A percentile compares a stretch with the other conserved stretches of the same genome.
Evolutionary conservation across 2,888 invertebrate species (phyloP).

Genomic region (Apotomis turbidana): DNA sequence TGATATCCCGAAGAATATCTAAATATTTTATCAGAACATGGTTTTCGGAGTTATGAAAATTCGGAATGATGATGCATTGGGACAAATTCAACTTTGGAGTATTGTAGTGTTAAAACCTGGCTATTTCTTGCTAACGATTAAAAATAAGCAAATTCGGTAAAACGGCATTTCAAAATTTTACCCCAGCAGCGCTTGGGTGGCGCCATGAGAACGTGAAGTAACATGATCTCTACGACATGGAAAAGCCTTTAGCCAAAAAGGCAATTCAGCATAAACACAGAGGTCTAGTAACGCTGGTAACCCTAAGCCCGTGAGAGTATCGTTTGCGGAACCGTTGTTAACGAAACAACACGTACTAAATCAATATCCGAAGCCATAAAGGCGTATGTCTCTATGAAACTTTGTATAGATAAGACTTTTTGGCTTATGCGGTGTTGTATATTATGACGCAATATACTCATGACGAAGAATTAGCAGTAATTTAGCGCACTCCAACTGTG

Average conservation of each 20-base stretch:
- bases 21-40: too few relatives aligned
- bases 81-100: too few relatives aligned
- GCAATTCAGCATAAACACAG: neutral
- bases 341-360: neutral
- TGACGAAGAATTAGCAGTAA: neutral
- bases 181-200: too few relatives aligned
- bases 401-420: neutral
- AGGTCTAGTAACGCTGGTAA: neutral
- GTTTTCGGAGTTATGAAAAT: too few relatives aligned
- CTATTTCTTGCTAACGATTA: too few relatives aligned
- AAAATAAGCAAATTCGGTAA: too few relatives aligned
- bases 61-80: too few relatives aligned
- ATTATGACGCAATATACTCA: neutral
- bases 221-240: neutral
- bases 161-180: too few relatives aligned
- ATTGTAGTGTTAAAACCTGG: too few relatives aligned
- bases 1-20: too few relatives aligned
- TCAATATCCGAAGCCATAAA: neutral
- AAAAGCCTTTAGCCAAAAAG: neutral
- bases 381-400: neutral
- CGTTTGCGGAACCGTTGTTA: neutral
- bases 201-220: neutral
- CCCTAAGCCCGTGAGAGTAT: neutral
- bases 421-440: neutral
- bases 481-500: neutral